These are phyloP conservation scores for Chelonus insularis DNA, from an alignment of 1,140 invertebrate genomes.

Conservation along the genomic window DNA sequence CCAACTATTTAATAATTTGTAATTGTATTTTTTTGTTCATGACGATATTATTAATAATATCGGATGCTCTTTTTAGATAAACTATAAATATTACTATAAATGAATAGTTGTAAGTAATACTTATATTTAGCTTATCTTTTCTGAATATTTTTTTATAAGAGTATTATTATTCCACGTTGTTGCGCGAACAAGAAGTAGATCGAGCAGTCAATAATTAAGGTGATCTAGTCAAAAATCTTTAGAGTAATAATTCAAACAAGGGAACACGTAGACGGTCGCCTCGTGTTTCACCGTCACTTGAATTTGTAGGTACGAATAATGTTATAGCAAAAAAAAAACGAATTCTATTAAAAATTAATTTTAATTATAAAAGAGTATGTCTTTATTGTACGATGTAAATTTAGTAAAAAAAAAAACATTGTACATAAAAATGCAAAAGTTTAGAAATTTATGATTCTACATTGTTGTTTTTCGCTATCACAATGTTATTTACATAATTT, in stretches of 20 bases:
- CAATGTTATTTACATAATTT: conserved; percentile 47
- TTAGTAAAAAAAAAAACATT: conserved; percentile 25
- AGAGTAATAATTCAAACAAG: conserved; percentile 29
- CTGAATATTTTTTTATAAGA: conserved; percentile 58
- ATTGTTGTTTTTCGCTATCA: conserved; percentile 50
- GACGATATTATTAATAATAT: not conserved
- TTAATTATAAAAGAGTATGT: conserved; percentile 16
- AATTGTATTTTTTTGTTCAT: not conserved
- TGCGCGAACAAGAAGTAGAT: conserved; percentile 41
- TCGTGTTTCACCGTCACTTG: conserved; percentile 35
- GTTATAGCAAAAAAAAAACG: conserved; percentile 28
- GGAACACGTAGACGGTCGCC: conserved; percentile 33
- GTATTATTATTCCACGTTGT: conserved; percentile 38
- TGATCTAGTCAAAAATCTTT: conserved; percentile 57
- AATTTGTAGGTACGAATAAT: conserved; percentile 28
- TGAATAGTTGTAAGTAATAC: conserved; percentile 25
- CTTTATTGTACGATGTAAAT: conserved; percentile 22
- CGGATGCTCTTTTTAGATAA: conserved; percentile 15
- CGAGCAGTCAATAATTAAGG: conserved; percentile 36
- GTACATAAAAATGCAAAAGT: conserved; percentile 39
- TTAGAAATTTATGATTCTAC: conserved; percentile 37
- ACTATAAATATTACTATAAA: conserved; percentile 38
- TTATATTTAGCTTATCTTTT: conserved; percentile 46
- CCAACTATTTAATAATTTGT: no score
- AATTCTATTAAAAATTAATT: conserved; percentile 21